Conservation (phyloP, 2,113 vertebrate species). For the Thamnophis sirtalis region DNA sequence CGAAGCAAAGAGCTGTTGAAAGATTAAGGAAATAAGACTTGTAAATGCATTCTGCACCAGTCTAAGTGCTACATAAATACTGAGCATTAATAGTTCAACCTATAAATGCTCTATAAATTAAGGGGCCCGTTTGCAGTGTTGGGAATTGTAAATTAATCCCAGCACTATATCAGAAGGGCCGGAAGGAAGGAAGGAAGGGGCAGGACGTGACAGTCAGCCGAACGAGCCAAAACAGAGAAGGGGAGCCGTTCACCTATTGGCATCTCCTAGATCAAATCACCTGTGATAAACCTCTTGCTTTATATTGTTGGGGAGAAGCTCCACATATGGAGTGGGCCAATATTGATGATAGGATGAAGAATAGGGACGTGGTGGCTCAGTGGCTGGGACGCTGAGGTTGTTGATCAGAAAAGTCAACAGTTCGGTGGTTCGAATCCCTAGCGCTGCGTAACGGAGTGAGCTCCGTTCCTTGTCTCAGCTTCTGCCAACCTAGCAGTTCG, state of each 20-base stretch:
- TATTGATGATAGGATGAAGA: neutral
- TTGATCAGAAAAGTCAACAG: no score
- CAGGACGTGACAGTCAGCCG: neutral
- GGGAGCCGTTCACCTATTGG: neutral
- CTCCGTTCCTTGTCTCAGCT: no score
- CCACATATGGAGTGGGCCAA: neutral
- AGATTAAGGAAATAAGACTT: neutral
- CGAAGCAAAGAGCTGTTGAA: neutral
- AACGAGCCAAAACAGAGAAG: neutral
- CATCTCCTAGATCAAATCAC: neutral
- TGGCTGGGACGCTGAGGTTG: no score
- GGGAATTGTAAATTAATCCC: neutral
- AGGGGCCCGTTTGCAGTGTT: neutral
- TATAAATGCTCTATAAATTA: neutral
- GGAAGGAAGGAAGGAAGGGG: neutral
- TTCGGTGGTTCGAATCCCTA: no score
- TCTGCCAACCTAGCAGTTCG: no score
- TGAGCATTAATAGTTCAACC: constrained; percentile 2
- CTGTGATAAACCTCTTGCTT: neutral
- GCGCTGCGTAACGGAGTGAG: no score
- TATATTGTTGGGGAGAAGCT: neutral
- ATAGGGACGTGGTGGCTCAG: no score
- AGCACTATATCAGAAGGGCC: neutral
- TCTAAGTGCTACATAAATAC: neutral
- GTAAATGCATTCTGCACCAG: neutral